Base-by-base conservation (phyloP, 1,140 invertebrate species). In the Trigoniulus corallinus region DNA sequence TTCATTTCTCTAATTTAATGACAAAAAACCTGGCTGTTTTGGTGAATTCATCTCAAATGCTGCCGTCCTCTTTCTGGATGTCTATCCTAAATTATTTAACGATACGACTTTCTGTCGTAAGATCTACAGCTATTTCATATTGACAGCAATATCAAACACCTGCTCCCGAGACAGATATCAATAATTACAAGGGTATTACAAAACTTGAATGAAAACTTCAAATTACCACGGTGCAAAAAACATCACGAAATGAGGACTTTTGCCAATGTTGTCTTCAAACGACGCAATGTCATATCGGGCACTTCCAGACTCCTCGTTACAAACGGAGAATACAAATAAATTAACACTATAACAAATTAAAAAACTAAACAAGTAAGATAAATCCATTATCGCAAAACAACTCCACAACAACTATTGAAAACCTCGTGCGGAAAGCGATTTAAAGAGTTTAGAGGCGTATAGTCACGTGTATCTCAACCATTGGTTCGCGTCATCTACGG, bases 211-310 rank as follows among this genome's bases (percentile, higher is more conserved):
- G 15, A 15, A 7, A 34, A 34, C 15, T 34, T 34, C 4, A 44
- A 49, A 52, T 47, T 50, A 59, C 57, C 59, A 61, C 10, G 60
- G 60, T 1, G 60, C 60, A 52, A 50, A 62, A 47, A 61, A 62
- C 47, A 58, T 62, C 0, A 62, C 50, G 47, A 62, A 62, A 18
- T 53, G 53, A 48, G 48, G 24, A 37, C 45, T 1, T 4, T 47
- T 27, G 40, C 12, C 18, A 20, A 46, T 15, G 18, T 47, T 21
- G 21, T 25, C 13, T 27, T 20, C 3, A 10, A 29, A 53, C 21
- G 51, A n/a, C 2, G 2, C 27, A 3, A 21, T 22, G 37, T 39
- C 23, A 22, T 23, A 53, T 43, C 25, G 13, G 3, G 41, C 3
- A 40, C 18, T 26, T 2, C 2, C 24, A 3, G 39, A 40, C 7